These are phyloP conservation scores for Ctenicera cuprea DNA, from an alignment of 2,888 invertebrate genomes.

Conservation along the genomic window DNA sequence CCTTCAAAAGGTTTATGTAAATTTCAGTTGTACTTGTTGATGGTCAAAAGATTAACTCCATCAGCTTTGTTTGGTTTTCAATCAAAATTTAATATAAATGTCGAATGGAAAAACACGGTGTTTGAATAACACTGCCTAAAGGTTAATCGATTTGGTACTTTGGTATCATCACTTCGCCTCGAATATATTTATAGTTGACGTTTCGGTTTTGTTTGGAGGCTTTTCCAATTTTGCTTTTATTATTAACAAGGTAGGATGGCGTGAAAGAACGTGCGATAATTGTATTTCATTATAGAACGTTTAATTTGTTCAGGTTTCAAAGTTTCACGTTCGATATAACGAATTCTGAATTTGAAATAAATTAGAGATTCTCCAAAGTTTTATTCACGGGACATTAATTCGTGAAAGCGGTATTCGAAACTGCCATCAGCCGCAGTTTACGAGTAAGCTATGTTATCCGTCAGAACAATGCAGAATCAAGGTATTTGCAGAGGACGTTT, in stretches of 20 bases:
- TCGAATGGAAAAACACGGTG: constrained; percentile 31
- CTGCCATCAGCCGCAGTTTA: constrained; percentile 29
- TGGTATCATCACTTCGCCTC: constrained; percentile 6
- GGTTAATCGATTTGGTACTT: constrained; percentile 26
- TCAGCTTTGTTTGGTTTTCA: constrained; percentile 43
- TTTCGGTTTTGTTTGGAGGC: not conserved
- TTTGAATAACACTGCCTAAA: constrained; percentile 24
- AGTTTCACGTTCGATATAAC: not conserved
- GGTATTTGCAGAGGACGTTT: constrained; percentile 50
- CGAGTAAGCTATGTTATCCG: constrained; percentile 21
- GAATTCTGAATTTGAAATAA: constrained; percentile 22
- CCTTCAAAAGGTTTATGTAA: constrained; percentile 43
- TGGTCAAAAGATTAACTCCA: constrained; percentile 40
- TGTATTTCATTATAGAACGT: not conserved
- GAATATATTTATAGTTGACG: constrained; percentile 6
- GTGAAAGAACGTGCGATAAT: constrained; percentile 1
- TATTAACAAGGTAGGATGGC: not conserved
- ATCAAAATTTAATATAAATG: constrained; percentile 42
- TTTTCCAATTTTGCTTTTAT: constrained; percentile 9
- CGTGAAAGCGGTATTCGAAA: constrained; percentile 10
- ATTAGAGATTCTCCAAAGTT: constrained; percentile 19
- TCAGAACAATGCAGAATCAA: constrained; percentile 32
- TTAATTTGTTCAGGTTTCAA: not conserved
- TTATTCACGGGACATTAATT: constrained; percentile 30
- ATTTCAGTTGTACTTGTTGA: constrained; percentile 33